These are phyloP conservation scores for Sphaeramia orbicularis DNA, from an alignment of 2,797 vertebrate genomes.

Conservation along the genomic window DNA sequence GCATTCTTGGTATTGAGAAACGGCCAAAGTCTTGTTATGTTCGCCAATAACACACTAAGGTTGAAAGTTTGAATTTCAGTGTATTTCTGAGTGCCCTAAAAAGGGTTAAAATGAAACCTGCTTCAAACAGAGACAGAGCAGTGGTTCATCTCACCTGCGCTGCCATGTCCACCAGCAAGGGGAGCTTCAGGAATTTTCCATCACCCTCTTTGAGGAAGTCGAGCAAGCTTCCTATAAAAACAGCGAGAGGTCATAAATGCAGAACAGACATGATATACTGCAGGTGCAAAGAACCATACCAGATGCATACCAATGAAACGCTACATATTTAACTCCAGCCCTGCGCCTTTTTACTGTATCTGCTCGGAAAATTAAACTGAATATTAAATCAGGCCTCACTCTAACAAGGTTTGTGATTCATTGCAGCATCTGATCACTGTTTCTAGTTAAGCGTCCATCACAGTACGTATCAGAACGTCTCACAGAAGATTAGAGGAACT, in stretches of 20 bases:
- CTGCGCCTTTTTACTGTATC: neutral
- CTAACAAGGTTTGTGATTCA: neutral
- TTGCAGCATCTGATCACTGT: slow-evolving; percentile 6
- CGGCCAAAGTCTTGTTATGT: no score
- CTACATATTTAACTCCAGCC: slow-evolving; percentile 25
- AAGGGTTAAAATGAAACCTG: slow-evolving; percentile 62
- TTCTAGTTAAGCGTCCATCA: slow-evolving; percentile 10
- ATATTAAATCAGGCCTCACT: slow-evolving; percentile 33
- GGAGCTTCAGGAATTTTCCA: slow-evolving; percentile 94
- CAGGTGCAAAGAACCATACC: neutral
- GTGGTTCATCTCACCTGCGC: slow-evolving; percentile 88
- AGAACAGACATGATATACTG: slow-evolving; percentile 15
- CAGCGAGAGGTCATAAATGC: slow-evolving; percentile 29
- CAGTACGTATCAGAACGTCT: neutral
- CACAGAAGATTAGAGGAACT: slow-evolving; percentile 5
- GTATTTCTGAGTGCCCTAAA: no score
- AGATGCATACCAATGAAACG: slow-evolving; percentile 31
- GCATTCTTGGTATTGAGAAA: no score
- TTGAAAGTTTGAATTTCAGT: no score
- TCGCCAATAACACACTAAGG: no score
- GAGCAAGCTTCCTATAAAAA: slow-evolving; percentile 90
- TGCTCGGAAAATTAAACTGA: slow-evolving; percentile 13
- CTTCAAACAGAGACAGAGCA: slow-evolving; percentile 14
- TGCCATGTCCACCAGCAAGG: slow-evolving; percentile 96
- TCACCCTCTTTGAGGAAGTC: slow-evolving; percentile 98